Evolutionary conservation across 1,140 invertebrate species (phyloP).

Genomic region (Atta colombica): DNA sequence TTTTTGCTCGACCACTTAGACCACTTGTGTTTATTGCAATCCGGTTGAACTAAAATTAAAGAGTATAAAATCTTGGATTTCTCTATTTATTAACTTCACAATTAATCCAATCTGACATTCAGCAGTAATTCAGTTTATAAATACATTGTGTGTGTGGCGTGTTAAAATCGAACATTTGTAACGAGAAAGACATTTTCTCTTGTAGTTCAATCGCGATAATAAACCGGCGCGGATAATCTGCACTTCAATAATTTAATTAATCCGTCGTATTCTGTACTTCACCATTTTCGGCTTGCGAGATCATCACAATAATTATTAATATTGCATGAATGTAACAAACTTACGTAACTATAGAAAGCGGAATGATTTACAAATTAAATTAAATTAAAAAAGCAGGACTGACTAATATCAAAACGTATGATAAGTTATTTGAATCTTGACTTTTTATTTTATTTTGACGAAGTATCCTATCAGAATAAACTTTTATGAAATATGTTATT

Average conservation of each 20-base stretch:
- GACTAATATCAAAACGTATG: neutral
- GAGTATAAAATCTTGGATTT: neutral
- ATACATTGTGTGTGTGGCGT: neutral
- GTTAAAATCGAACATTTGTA: neutral
- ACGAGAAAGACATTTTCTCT: neutral
- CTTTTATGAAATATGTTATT: slow-evolving; percentile 57
- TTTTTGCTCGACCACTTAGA: neutral
- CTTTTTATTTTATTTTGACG: neutral
- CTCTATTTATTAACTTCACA: neutral
- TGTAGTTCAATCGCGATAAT: neutral
- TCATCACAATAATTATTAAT: neutral
- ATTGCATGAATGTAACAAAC: neutral
- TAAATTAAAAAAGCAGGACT: neutral
- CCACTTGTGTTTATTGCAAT: neutral
- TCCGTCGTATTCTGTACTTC: neutral
- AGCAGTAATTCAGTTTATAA: neutral
- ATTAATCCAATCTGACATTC: neutral
- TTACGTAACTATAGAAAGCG: neutral
- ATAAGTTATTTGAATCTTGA: neutral
- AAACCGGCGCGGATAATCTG: neutral
- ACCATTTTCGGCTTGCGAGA: neutral
- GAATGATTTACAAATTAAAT: neutral
- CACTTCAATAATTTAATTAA: slow-evolving; percentile 2
- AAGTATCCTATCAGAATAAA: neutral
- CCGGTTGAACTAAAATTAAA: neutral